phyloP scores from a whole-genome alignment of 2,797 vertebrate genomes.

The Luscinia megarhynchos region DNA sequence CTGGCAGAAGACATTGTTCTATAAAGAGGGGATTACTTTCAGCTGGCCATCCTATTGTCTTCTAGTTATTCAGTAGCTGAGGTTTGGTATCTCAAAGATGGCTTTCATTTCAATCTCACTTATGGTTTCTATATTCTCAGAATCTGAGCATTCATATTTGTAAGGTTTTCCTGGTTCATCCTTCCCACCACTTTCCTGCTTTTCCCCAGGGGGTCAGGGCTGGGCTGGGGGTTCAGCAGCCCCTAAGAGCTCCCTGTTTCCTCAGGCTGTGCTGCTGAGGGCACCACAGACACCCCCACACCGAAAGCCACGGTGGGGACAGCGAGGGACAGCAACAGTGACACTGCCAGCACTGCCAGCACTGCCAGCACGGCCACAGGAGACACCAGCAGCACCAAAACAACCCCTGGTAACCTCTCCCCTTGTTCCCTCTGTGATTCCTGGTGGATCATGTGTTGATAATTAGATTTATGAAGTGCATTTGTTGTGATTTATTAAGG shows the following conservation, averaged over 20 bases:
- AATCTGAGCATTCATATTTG: too few species aligned
- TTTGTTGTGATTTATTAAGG: too few species aligned
- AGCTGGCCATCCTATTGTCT: too few species aligned
- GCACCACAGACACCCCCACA: accelerated
- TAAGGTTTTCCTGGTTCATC: too few species aligned
- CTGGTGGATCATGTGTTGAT: accelerated
- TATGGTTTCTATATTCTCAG: too few species aligned
- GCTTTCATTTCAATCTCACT: too few species aligned
- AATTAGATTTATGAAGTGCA: too few species aligned
- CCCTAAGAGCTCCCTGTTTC: not conserved
- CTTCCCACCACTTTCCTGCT: not conserved
- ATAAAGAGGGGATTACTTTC: too few species aligned
- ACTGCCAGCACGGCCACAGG: accelerated
- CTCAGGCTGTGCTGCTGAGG: not conserved
- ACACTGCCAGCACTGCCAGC: accelerated
- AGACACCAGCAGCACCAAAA: accelerated
- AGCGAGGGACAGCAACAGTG: accelerated
- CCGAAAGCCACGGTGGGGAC: accelerated
- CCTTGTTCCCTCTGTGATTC: accelerated
- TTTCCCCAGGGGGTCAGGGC: not conserved
- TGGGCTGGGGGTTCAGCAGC: not conserved
- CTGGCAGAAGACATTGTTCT: too few species aligned
- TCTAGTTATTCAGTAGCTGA: too few species aligned
- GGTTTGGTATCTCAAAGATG: too few species aligned
- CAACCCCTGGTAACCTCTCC: not conserved